Evolutionary conservation across 1,140 invertebrate species (phyloP), one percentile per base, ranked within the genome.

Genomic region (Nomia melanderi): DNA sequence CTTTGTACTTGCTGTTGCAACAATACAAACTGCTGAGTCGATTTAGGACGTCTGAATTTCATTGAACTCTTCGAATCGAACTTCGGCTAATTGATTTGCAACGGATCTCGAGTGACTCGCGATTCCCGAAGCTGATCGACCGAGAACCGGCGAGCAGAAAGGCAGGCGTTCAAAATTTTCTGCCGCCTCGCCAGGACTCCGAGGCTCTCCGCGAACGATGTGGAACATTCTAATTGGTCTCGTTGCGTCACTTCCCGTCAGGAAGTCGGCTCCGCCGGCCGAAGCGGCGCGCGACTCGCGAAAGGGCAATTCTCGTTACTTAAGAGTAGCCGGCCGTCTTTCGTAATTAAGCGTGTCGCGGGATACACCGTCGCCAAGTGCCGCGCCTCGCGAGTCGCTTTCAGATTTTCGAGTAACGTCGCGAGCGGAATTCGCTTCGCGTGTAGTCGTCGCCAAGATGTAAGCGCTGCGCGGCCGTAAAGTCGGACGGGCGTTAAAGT

Each of bases 191-290:
- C 44, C 14, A 12, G 14, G 53, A 50, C 59, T 82, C 31, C 23
- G 41, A 54, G 41, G 25, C 39, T 74, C 78, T 63, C 66, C 11
- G 57, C 54, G 64, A 78, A 36, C 70, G 56, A 77, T 41, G 54
- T 75, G 47, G 74, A 84, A 74, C 74, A 27, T 81, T 65, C 57
- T 84, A 84, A 84, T 84, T 84, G 65, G 47, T 59, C 31, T 41
- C 41, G 27, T 84, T 72, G 56, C 83, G 50, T 84, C 82, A 81
- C 53, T 81, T 85, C 71, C 78, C 47, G 79, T 8, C 27, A 39
- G 69, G 60, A 84, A 78, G 69, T 44, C 56, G 25, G 29, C 62
- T 41, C 54, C 63, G 25, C 67, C 65, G 64, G 56, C 25, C 60
- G 53, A 57, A 59, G 20, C 67, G 54, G 69, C 25, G 54, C 33